Evolutionary conservation across 2,113 vertebrate genomes (phyloP), one percentile per base, ranked within the genome.

Genomic region (Nannobrachium achirus): DNA sequence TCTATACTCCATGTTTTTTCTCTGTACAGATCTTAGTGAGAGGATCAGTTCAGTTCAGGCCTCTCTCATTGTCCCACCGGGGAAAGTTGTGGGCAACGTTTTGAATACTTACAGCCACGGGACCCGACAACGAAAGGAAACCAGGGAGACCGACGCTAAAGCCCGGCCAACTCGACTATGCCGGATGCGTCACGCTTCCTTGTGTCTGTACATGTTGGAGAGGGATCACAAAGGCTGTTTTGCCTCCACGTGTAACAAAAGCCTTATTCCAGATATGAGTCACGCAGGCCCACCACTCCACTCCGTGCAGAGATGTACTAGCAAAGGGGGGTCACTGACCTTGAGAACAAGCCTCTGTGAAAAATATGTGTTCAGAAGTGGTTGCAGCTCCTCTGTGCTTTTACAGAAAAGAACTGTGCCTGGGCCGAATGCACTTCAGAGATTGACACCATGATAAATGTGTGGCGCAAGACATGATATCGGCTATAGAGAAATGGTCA

Each of bases 341-440:
- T 72, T 14, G 33, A 81, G 70, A 41, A 60, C 19, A 42, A 69
- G 70, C 63, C 76, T 79, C 70, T 71, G 75, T 60, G 19, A 71
- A 78, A 49, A 15, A 56, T 6, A 13, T 67, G 57, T 33, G 16
- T 33, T 33, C 5, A 0, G 16, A 62, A 64, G 61, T 56, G 59
- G 6, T 57, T 41, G 14, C 33, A 59, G 59, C 50, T 19, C 10
- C 57, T 70, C 41, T 63, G 44, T 61, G 14, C 69, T 61, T n/a
- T 20, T 3, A 53, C 63, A 55, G 63, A 77, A 77, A 77, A 71
- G 38, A 56, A 44, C 57, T 61, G 20, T 15, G 53, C 41, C 11
- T 1, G 13, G 70, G 75, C 77, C 73, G 71, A 68, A 42, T 13
- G 60, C 18, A 66, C 70, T 80, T 68, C 49, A 61, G 18, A 44